Percentiles rank a stretch among this genome's conserved stretches.
Conservation (phyloP, 2,113 vertebrate species). For the Zosterops pallidus region DNA sequence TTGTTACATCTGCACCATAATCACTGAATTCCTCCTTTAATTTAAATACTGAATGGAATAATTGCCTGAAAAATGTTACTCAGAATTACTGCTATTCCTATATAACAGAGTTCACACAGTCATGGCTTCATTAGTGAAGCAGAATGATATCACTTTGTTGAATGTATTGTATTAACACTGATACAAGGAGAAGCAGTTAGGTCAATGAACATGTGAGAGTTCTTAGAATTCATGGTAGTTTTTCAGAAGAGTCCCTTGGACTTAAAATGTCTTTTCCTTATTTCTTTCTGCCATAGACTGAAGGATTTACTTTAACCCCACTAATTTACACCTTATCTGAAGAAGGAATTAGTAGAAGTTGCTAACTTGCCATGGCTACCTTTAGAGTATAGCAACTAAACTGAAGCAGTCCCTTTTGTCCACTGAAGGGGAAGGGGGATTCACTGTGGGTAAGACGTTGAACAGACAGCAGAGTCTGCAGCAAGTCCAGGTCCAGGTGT, state of each 20-base stretch:
- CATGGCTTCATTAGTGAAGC: not conserved
- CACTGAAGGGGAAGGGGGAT: not conserved
- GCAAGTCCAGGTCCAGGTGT: not conserved
- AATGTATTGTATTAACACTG: not conserved
- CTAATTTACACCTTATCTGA: not conserved
- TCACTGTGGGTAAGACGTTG: not conserved
- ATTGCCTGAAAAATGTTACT: not conserved
- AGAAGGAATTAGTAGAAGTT: not conserved
- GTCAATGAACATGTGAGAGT: not conserved
- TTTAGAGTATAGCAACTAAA: not conserved
- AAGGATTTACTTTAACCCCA: not conserved
- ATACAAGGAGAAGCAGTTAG: not conserved
- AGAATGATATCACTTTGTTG: not conserved
- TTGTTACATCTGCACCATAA: not conserved
- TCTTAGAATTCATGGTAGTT: not conserved
- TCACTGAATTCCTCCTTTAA: conserved; percentile 14
- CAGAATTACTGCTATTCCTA: not conserved
- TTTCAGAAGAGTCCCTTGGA: not conserved
- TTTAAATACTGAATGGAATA: conserved; percentile 21
- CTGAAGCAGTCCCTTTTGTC: not conserved
- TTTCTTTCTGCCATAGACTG: too few relatives aligned
- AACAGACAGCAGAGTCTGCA: not conserved
- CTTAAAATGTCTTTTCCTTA: not conserved
- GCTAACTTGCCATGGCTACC: not conserved
- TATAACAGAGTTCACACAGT: not conserved